Percentiles rank a stretch among this genome's conserved stretches.
These are phyloP conservation scores for Ancistrus triradiatus DNA, from an alignment of 2,113 vertebrate species.

Conservation along the genomic window DNA sequence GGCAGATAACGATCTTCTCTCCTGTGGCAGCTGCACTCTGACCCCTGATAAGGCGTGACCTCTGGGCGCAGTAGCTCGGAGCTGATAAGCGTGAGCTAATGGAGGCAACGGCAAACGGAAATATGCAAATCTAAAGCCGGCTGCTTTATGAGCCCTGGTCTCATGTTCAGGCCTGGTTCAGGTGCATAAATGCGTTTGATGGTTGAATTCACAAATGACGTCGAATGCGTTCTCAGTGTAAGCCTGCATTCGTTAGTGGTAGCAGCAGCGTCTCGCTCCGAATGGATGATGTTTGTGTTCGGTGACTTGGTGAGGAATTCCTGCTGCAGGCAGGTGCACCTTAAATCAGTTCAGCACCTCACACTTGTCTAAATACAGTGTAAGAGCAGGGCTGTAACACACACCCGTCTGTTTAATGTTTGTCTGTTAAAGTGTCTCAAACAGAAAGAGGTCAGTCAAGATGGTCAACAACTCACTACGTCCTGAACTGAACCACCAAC, in stretches of 20 bases:
- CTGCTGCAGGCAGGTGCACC: slow-evolving; percentile 47
- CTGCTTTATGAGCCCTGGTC: neutral
- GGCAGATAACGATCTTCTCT: slow-evolving; percentile 45
- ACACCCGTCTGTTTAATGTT: slow-evolving; percentile 29
- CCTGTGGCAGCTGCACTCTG: slow-evolving; percentile 40
- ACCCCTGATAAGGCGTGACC: slow-evolving; percentile 37
- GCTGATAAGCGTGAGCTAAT: slow-evolving; percentile 2
- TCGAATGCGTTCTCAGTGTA: neutral
- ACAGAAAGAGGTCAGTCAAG: slow-evolving; percentile 13
- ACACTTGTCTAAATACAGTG: slow-evolving; percentile 44
- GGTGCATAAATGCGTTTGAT: neutral
- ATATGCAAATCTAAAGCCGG: slow-evolving; percentile 1
- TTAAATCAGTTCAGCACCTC: slow-evolving; percentile 26
- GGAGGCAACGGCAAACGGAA: slow-evolving; percentile 6
- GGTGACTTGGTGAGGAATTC: slow-evolving; percentile 51
- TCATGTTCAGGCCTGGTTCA: neutral
- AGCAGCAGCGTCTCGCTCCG: neutral
- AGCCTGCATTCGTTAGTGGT: neutral
- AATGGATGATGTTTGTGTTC: slow-evolving; percentile 46
- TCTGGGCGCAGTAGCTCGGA: slow-evolving; percentile 1
- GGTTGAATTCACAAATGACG: neutral
- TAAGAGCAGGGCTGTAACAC: slow-evolving; percentile 35
- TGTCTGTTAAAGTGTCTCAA: slow-evolving; percentile 13
- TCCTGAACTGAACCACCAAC: neutral
- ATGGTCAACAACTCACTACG: slow-evolving; percentile 9